A percentile compares a stretch with the other conserved stretches of the same genome.
phyloP scores from a whole-genome alignment of 2,797 vertebrate species.

The Paramormyrops hopkinsi region DNA sequence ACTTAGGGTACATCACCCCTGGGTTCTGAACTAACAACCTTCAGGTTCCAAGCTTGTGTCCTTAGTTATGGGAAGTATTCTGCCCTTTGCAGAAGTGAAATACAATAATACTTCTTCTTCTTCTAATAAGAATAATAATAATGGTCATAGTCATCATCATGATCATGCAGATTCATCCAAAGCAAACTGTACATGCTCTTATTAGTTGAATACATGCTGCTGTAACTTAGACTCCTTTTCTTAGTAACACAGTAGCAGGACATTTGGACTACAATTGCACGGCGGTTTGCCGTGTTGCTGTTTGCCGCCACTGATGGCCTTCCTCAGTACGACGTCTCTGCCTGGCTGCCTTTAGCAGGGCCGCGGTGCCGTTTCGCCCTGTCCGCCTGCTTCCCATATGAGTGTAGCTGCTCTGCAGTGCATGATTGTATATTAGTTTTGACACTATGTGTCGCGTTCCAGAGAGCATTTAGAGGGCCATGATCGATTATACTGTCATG shows the following conservation, averaged over 20 bases:
- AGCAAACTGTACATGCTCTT: background rate
- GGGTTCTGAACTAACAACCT: background rate
- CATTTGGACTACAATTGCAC: background rate
- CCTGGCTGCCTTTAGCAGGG: constrained; percentile 9
- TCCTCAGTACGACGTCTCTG: constrained; percentile 27
- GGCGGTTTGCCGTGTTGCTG: background rate
- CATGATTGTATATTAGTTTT: constrained; percentile 60
- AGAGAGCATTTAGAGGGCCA: constrained; percentile 62
- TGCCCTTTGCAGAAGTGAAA: background rate
- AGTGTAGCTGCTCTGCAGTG: constrained; percentile 34
- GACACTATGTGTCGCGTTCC: constrained; percentile 46
- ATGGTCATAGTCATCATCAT: background rate
- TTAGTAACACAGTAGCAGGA: background rate
- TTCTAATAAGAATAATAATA: background rate
- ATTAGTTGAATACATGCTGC: background rate
- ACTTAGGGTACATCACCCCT: background rate
- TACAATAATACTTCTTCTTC: background rate
- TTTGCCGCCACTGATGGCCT: background rate
- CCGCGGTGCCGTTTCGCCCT: background rate
- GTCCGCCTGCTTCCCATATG: constrained; percentile 43
- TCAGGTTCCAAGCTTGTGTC: background rate
- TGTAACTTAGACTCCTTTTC: background rate
- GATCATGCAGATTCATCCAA: background rate
- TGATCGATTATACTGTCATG: constrained; percentile 66
- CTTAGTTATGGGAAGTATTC: background rate